Percentiles rank a stretch among this genome's conserved stretches.
Evolutionary conservation across 2,113 vertebrate species (phyloP).

Genomic region (Agapornis roseicollis): DNA sequence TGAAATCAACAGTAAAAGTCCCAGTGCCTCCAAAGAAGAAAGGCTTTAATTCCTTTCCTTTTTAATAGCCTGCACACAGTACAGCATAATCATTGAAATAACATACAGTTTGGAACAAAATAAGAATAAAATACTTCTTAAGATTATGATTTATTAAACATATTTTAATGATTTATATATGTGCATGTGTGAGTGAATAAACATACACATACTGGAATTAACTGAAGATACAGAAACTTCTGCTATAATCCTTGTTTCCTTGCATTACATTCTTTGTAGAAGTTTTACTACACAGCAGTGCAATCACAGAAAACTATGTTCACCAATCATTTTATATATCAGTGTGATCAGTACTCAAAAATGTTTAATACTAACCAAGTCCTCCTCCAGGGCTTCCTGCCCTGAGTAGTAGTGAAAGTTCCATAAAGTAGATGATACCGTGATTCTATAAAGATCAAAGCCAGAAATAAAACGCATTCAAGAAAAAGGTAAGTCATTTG

Average conservation of each 20-base stretch:
- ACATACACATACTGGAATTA: not conserved
- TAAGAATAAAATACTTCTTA: not conserved
- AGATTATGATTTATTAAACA: not conserved
- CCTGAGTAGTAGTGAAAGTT: not conserved
- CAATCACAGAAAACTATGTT: not conserved
- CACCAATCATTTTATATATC: not conserved
- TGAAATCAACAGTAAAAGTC: not conserved
- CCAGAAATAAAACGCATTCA: not conserved
- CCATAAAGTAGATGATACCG: not conserved
- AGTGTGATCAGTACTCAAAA: constrained; percentile 4
- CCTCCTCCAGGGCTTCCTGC: not conserved
- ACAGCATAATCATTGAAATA: not conserved
- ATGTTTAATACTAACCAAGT: not conserved
- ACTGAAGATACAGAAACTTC: not conserved
- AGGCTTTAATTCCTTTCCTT: not conserved
- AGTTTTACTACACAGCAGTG: not conserved
- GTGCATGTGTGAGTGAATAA: not conserved
- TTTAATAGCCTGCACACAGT: not conserved
- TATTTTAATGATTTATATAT: not conserved
- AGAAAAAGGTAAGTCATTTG: constrained; percentile 34
- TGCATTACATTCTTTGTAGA: not conserved
- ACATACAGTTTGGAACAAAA: not conserved
- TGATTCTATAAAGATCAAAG: constrained; percentile 43
- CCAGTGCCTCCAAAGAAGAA: not conserved
- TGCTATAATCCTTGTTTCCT: not conserved